Evolutionary conservation across 1,140 invertebrate genomes (phyloP), one percentile per base, ranked within the genome.

Genomic region (Cataglyphis hispanica): DNA sequence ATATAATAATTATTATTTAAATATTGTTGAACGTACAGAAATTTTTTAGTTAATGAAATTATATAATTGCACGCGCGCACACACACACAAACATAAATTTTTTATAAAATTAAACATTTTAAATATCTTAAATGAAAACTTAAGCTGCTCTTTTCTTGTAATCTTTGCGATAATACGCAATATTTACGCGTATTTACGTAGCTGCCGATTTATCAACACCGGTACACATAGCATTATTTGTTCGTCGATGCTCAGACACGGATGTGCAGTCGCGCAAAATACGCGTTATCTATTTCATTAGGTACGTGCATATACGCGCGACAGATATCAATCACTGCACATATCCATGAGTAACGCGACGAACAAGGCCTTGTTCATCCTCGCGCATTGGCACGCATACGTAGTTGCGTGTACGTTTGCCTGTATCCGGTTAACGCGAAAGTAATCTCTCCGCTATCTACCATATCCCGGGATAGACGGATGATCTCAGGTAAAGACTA

Each of bases 401-500:
- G 37, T 19, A 56, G n/a, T 19, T 34, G 34, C 16, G 56, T 22
- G 37, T 74, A 74, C 25, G 67, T 83, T 72, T 74, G 78, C 78
- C 37, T 83, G 78, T 83, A 83, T 83, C 78, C 78, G 67, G 78
- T 83, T 83, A 83, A 83, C 72, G 78, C 78, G 67, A 83, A 83
- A 83, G 78, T 67, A 83, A 83, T 83, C 67, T 83, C 78, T 74
- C 67, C 78, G 27, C 67, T 83, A 83, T 74, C 78, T 83, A 46
- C 67, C 67, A 53, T 37, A 81, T 81, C 66, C 78, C 34, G 53
- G 53, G 53, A 83, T 83, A 83, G 78, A 83, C 53, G 37, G 67
- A 83, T 83, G 78, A 83, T 83, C 78, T 83, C 78, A 74, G 78
- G 78, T 83, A 83, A 83, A 67, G 67, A 83, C 67, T 83, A 74